Percentiles rank a stretch among this genome's conserved stretches.
phyloP scores from a whole-genome alignment of 2,113 vertebrate species.

The Platichthys stellatus region DNA sequence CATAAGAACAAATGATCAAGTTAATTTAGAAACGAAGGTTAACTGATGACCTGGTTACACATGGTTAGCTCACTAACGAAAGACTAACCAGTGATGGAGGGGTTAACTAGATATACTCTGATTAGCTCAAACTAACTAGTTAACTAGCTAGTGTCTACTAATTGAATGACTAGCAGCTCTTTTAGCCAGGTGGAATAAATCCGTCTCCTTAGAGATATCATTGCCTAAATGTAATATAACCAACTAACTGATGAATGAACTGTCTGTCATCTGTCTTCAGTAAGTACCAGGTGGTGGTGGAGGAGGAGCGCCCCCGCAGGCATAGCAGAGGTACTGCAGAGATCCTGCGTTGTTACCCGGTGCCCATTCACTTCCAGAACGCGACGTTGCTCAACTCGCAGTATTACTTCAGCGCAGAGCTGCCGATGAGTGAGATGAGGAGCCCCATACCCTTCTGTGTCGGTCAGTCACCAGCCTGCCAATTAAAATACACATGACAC shows the following conservation, averaged over 20 bases:
- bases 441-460: constrained; percentile 87
- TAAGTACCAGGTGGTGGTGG: constrained; percentile 96
- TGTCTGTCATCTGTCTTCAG: constrained; percentile 66
- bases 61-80: no score
- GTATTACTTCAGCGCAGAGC: constrained; percentile 95
- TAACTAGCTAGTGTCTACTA: background rate
- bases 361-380: constrained; percentile 95
- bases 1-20: no score
- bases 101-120: no score
- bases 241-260: background rate
- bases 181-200: background rate
- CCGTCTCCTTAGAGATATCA: no score
- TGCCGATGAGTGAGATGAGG: constrained; percentile 86
- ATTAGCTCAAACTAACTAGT: no score
- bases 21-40: no score
- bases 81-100: no score
- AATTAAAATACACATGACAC: no score
- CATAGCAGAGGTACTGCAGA: constrained; percentile 86
- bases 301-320: constrained; percentile 93
- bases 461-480: constrained; percentile 63
- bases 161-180: background rate
- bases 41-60: no score
- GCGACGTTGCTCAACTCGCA: constrained; percentile 87
- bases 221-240: background rate
- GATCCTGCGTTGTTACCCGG: constrained; percentile 93